Base-by-base conservation (phyloP, 1,140 invertebrate species). In the Melanaphis sacchari region DNA sequence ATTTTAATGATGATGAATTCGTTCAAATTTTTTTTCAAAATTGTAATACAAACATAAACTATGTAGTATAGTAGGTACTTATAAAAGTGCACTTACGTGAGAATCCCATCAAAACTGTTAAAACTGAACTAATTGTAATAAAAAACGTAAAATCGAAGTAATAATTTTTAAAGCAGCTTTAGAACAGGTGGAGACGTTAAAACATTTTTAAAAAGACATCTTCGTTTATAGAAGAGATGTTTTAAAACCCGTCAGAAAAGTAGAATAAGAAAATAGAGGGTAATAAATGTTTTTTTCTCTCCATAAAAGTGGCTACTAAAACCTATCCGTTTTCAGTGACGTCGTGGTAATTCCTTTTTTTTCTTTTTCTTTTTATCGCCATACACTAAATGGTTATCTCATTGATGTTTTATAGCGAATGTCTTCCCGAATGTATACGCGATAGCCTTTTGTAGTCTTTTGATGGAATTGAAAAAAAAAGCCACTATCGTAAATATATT, bases 71-170 rank as follows among this genome's bases (percentile, higher is more conserved):
- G 26, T n/a, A 49, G 49, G 49, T 76, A 76, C 59, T 76, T 76
- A 76, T 76, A n/a, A 18, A 76, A 76, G 59, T 76, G 59, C n/a
- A 76, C 59, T 76, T 76, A 40, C 82, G 82, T n/a, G 41, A 18
- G n/a, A 43, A 43, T 85, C 31, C 26, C 84, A 31, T 85, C 46
- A 85, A 31, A 85, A 43, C 26, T 41, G 41, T 85, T 26, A 43
- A 85, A 43, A 85, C 15, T 43, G 38, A 85, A 85, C 41, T 43
- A 85, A 85, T 85, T 85, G 40, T 41, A 85, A 85, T 85, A 41
- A 85, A 85, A 85, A 85, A 85, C 82, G 8, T 18, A 85, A 85
- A 85, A 85, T 85, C 84, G 41, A 85, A 43, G 40, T 43, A 85
- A 85, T 43, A 85, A 43, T 85, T 43, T 41, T 85, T 43, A 31